Evolutionary conservation across 2,888 invertebrate species (phyloP).

Genomic region (Serripes groenlandicus): DNA sequence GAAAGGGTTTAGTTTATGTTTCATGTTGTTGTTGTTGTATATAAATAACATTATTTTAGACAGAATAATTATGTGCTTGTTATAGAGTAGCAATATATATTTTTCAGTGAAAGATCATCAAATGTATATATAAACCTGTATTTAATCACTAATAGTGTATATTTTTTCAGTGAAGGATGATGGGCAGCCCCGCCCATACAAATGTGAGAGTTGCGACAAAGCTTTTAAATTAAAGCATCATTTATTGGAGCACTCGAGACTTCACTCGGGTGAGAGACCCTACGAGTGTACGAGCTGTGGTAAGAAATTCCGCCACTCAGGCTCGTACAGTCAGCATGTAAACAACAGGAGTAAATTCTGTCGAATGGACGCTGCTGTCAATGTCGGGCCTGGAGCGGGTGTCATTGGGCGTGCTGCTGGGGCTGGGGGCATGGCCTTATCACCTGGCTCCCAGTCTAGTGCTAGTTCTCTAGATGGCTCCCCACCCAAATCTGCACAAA

Average conservation of each 20-base stretch:
- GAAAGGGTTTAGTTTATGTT: too few species aligned
- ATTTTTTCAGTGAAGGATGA: constrained; percentile 66
- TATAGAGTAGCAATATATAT: too few species aligned
- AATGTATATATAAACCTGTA: not conserved
- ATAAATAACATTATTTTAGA: too few species aligned
- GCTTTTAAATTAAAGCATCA: constrained; percentile 77
- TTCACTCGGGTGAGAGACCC: constrained; percentile 74
- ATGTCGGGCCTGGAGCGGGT: not conserved
- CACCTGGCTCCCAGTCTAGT: constrained; percentile 39
- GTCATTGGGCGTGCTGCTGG: not conserved
- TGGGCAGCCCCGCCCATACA: constrained; percentile 70
- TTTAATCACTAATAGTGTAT: too few species aligned
- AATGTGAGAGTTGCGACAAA: constrained; percentile 75
- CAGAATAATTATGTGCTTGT: too few species aligned
- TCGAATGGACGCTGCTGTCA: constrained; percentile 23
- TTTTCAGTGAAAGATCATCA: not conserved
- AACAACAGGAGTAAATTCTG: constrained; percentile 68
- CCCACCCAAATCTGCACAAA: constrained; percentile 54
- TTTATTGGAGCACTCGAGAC: constrained; percentile 74
- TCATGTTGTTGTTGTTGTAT: too few species aligned
- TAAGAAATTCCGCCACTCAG: constrained; percentile 75
- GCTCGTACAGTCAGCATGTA: constrained; percentile 76
- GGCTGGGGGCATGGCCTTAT: constrained; percentile 26
- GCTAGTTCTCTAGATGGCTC: constrained; percentile 39
- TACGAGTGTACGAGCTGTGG: constrained; percentile 71